phyloP scores from a whole-genome alignment of 2,797 vertebrate species.

The Peromyscus attwateri region DNA sequence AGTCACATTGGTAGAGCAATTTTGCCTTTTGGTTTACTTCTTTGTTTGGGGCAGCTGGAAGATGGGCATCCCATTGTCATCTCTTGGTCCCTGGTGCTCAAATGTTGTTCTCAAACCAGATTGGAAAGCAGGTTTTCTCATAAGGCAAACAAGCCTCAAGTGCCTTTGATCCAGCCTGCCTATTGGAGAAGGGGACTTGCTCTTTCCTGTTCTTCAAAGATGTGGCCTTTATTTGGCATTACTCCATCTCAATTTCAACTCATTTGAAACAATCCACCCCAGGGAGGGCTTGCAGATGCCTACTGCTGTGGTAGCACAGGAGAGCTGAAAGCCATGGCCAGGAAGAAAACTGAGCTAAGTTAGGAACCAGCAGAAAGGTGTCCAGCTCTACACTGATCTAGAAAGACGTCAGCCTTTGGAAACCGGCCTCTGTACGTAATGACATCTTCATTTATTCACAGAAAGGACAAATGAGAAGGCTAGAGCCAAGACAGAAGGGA shows the following conservation, averaged over 20 bases:
- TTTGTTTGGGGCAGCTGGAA: not conserved
- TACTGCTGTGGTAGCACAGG: not conserved
- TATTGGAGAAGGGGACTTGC: not conserved
- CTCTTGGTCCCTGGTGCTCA: not conserved
- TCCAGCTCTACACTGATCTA: not conserved
- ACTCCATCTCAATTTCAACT: not conserved
- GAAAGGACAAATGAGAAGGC: not conserved
- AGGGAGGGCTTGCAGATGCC: not conserved
- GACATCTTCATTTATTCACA: not conserved
- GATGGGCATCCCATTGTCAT: not conserved
- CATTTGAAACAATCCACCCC: not conserved
- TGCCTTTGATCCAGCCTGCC: not conserved
- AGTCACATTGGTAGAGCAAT: accelerated
- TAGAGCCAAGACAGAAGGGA: not conserved
- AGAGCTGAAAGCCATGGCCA: not conserved
- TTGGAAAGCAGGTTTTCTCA: slow-evolving; percentile 19
- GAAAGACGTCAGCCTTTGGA: not conserved
- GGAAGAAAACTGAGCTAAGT: not conserved
- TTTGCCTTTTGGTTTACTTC: not conserved
- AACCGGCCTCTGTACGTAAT: not conserved
- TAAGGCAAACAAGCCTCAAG: not conserved
- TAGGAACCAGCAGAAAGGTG: not conserved
- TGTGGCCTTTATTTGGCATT: not conserved
- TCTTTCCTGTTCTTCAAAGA: slow-evolving; percentile 15
- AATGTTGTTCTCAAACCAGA: not conserved